Percentiles rank a stretch among this genome's conserved stretches.
phyloP scores from a whole-genome alignment of 2,113 vertebrate genomes.

The Grammomys surdaster region DNA sequence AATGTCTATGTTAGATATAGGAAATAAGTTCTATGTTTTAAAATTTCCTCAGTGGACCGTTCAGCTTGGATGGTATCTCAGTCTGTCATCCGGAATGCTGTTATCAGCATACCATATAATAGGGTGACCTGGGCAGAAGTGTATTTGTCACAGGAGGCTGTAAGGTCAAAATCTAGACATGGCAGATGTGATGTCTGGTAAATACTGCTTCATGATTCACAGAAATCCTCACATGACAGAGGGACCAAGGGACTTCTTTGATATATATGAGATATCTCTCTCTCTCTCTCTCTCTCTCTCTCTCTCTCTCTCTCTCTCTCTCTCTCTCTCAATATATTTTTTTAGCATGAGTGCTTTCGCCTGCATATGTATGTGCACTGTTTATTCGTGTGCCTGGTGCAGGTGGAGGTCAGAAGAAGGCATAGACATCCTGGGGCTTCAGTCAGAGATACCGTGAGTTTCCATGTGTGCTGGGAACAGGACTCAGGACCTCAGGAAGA shows the following conservation, averaged over 20 bases:
- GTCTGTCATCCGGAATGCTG: background rate
- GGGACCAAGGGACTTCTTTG: background rate
- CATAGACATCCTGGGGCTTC: no score
- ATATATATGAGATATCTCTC: background rate
- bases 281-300: no score
- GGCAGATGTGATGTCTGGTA: background rate
- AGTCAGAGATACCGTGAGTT: no score
- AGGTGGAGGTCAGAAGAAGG: no score
- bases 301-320: no score
- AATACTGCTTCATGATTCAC: background rate
- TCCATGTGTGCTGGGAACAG: no score
- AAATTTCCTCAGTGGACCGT: background rate
- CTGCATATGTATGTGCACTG: no score
- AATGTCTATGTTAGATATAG: slow-evolving; percentile 2
- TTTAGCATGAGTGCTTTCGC: no score
- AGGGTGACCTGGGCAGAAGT: background rate
- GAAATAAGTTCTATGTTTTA: slow-evolving; percentile 1
- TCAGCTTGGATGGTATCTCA: background rate
- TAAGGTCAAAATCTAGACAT: background rate
- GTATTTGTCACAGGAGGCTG: background rate
- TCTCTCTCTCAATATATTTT: no score
- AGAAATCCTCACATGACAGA: background rate
- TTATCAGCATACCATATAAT: background rate
- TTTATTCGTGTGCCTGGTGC: no score
- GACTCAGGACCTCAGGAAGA: no score